These are phyloP conservation scores for Silurus aristotelis DNA, from an alignment of 2,797 vertebrate genomes.

Conservation along the genomic window DNA sequence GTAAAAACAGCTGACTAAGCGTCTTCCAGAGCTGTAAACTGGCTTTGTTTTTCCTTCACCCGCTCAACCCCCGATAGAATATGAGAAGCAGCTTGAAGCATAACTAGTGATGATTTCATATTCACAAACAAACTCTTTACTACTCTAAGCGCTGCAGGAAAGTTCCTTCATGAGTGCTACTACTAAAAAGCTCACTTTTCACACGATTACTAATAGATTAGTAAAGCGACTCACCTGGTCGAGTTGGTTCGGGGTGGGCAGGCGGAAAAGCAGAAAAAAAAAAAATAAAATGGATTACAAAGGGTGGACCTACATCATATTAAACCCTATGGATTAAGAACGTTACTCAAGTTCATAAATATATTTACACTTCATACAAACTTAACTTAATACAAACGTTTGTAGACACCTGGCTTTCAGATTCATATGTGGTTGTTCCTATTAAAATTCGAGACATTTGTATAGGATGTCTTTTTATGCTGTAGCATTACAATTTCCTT, in stretches of 20 bases:
- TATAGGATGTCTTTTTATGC: no score
- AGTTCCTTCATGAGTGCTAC: not conserved
- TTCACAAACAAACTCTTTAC: not conserved
- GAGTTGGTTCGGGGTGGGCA: not conserved
- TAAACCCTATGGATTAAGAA: no score
- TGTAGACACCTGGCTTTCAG: no score
- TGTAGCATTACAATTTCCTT: no score
- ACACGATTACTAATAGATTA: not conserved
- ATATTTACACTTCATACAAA: no score
- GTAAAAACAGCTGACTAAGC: not conserved
- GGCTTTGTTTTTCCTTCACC: not conserved
- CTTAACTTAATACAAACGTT: no score
- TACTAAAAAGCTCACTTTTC: not conserved
- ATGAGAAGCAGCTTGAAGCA: not conserved
- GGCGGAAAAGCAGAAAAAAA: not conserved
- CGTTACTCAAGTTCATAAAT: no score
- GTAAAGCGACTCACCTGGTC: constrained; percentile 22
- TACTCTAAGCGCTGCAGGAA: not conserved
- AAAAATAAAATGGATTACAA: not conserved
- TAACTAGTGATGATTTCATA: constrained; percentile 5
- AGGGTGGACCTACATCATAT: no score
- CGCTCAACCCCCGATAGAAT: no score
- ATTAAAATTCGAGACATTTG: no score
- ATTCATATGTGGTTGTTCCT: no score
- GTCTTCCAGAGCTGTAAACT: not conserved